A percentile compares a stretch with the other conserved stretches of the same genome.
Conservation (phyloP, 2,113 vertebrate species). For the Heteronetta atricapilla region DNA sequence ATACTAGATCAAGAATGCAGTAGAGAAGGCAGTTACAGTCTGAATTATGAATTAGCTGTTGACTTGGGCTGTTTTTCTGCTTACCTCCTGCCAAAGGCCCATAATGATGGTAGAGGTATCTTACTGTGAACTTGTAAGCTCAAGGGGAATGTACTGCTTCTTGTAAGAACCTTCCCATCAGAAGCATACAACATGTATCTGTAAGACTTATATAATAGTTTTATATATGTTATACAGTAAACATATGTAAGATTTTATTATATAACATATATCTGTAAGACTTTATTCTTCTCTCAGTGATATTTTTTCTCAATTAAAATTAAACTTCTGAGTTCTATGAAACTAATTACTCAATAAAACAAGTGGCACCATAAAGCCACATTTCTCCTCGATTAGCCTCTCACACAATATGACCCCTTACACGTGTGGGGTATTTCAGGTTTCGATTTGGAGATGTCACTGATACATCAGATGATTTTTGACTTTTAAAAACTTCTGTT, state of each 20-base stretch:
- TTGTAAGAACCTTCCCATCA: not conserved
- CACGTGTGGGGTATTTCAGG: not conserved
- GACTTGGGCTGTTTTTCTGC: not conserved
- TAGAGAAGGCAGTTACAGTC: not conserved
- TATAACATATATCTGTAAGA: not conserved
- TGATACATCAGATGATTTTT: not conserved
- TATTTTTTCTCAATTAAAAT: not conserved
- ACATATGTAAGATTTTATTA: no score
- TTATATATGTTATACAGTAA: no score
- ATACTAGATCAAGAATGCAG: not conserved
- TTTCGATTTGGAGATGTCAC: not conserved
- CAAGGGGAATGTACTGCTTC: not conserved
- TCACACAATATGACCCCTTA: not conserved
- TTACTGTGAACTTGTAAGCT: not conserved
- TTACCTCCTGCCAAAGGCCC: not conserved
- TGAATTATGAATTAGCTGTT: not conserved
- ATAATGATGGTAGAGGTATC: not conserved
- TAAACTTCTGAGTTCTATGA: not conserved
- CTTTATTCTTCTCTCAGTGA: not conserved
- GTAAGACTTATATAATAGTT: no score
- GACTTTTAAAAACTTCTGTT: not conserved
- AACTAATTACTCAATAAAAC: not conserved
- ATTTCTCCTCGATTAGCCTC: not conserved
- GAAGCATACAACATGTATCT: not conserved
- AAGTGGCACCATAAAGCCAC: not conserved